Conservation (phyloP, 2,888 invertebrate genomes). For the Noctua pronuba region DNA sequence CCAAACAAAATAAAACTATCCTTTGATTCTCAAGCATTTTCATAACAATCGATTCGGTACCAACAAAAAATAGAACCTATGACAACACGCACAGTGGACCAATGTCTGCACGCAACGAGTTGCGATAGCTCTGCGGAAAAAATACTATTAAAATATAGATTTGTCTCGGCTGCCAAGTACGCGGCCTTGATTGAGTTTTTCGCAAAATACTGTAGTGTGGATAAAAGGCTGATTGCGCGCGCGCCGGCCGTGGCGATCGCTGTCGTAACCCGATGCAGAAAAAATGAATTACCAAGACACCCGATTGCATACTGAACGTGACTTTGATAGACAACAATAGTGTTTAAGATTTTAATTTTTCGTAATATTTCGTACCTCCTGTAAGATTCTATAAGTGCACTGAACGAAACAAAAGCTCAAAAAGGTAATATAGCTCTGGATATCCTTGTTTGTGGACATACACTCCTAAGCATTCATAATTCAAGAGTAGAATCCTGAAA, state of each 20-base stretch:
- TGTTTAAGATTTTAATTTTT: constrained; percentile 41
- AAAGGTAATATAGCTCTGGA: neutral
- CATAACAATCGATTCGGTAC: constrained; percentile 48
- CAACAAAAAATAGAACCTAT: constrained; percentile 58
- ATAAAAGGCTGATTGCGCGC: constrained; percentile 79
- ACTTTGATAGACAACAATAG: constrained; percentile 64
- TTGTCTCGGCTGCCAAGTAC: constrained; percentile 84
- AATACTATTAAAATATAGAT: constrained; percentile 84
- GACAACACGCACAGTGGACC: constrained; percentile 81
- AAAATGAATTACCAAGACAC: constrained; percentile 75
- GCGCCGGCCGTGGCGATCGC: constrained; percentile 78
- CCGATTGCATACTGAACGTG: constrained; percentile 80
- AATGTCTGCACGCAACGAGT: constrained; percentile 80
- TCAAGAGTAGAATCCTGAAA: neutral
- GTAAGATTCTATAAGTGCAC: neutral
- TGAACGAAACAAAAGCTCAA: neutral
- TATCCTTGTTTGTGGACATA: neutral
- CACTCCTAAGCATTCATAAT: neutral
- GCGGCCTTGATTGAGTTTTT: constrained; percentile 84
- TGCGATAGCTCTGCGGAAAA: constrained; percentile 76
- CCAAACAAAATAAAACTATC: constrained; percentile 12
- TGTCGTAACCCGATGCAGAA: constrained; percentile 70
- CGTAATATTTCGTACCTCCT: constrained; percentile 26
- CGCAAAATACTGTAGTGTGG: constrained; percentile 76
- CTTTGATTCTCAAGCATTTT: constrained; percentile 50